Evolutionary conservation across 2,888 invertebrate genomes (phyloP).

Genomic region (Allophyes oxyacanthae): DNA sequence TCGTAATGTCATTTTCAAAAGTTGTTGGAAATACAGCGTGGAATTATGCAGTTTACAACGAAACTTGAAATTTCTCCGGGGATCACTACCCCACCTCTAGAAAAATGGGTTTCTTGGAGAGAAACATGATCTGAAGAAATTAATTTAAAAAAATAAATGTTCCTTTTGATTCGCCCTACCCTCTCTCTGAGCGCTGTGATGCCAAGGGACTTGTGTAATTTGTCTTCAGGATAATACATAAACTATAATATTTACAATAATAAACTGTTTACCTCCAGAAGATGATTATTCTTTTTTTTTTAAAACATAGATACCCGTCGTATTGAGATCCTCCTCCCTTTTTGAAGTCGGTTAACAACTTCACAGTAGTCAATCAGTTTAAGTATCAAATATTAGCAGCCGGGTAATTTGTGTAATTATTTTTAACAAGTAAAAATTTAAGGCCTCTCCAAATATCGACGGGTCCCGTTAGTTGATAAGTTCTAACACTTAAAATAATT

Average conservation of each 20-base stretch:
- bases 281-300: no score
- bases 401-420: conserved; percentile 6
- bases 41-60: conserved; percentile 53
- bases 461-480: conserved; percentile 44
- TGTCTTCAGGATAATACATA: no score
- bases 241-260: no score
- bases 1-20: conserved; percentile 37
- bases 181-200: conserved; percentile 15
- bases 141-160: conserved; percentile 47
- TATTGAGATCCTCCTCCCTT: no score
- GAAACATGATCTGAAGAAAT: conserved; percentile 55
- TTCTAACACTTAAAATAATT: conserved; percentile 56
- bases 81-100: conserved; percentile 42
- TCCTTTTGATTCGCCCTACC: conserved; percentile 34
- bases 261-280: no score
- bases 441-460: conserved; percentile 27
- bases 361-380: no score
- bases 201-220: conserved; percentile 32
- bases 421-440: conserved; percentile 30
- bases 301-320: no score
- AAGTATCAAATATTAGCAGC: not conserved
- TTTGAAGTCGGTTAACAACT: no score
- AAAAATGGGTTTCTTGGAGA: conserved; percentile 52
- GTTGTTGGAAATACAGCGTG: conserved; percentile 31
- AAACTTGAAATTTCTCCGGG: conserved; percentile 56